Percentiles rank a stretch among this genome's conserved stretches.
These are phyloP conservation scores for Noctua janthe DNA, from an alignment of 2,888 invertebrate genomes.

Conservation along the genomic window DNA sequence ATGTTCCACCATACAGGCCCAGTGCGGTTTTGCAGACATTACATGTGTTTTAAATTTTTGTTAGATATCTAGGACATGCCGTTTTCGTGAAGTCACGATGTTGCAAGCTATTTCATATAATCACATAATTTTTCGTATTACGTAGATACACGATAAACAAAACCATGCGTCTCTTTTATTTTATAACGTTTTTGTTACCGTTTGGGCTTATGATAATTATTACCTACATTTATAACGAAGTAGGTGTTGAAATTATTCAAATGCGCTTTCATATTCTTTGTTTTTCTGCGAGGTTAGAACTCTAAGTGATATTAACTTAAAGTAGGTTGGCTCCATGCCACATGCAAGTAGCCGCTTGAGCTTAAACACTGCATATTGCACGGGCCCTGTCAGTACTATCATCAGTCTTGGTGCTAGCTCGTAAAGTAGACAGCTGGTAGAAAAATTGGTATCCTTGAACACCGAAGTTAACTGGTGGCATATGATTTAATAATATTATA, in stretches of 20 bases:
- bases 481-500: background rate
- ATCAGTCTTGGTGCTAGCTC: conserved; percentile 34
- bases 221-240: background rate
- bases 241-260: background rate
- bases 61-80: background rate
- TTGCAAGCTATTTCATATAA: background rate
- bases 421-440: conserved; percentile 17
- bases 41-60: background rate
- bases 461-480: background rate
- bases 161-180: background rate
- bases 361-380: conserved; percentile 38
- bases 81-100: background rate
- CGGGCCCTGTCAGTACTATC: conserved; percentile 28
- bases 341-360: conserved; percentile 28
- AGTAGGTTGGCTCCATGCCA: conserved; percentile 51
- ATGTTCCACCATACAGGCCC: background rate
- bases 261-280: background rate
- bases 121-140: background rate
- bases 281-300: background rate
- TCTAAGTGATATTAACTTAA: conserved; percentile 35
- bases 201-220: background rate
- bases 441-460: conserved; percentile 16
- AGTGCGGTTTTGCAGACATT: background rate
- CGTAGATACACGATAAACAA: background rate
- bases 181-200: background rate